A percentile compares a stretch with the other conserved stretches of the same genome.
Conservation (phyloP, 2,797 vertebrate species). For the Melanotaenia parkinsoni region DNA sequence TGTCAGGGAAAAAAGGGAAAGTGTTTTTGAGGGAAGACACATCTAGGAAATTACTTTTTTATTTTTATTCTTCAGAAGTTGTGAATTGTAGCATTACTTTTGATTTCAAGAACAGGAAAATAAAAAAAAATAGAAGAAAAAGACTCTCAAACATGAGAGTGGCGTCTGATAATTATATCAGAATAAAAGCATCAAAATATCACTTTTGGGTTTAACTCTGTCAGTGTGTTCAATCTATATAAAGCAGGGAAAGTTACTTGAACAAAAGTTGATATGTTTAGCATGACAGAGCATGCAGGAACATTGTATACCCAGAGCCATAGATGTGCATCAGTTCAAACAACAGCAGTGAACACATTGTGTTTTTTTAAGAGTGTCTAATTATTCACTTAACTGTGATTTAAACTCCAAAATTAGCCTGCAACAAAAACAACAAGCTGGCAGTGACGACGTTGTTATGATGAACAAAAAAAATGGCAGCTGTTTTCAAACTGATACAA, state of each 20-base stretch:
- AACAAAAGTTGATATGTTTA: conserved; percentile 44
- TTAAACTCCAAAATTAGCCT: neutral
- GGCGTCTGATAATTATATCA: conserved; percentile 1
- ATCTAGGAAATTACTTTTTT: neutral
- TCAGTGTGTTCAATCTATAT: conserved; percentile 12
- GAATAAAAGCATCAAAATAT: conserved; percentile 28
- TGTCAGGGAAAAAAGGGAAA: neutral
- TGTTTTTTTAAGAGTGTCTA: neutral
- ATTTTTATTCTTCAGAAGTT: conserved; percentile 33
- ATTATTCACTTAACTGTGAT: neutral
- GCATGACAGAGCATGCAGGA: conserved; percentile 76
- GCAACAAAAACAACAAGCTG: neutral
- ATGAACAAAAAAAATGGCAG: conserved; percentile 11
- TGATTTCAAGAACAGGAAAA: neutral
- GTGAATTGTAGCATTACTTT: neutral
- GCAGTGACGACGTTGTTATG: neutral
- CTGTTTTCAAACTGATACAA: conserved; percentile 65
- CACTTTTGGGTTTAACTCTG: conserved; percentile 8
- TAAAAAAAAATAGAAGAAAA: neutral
- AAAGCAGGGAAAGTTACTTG: conserved; percentile 36
- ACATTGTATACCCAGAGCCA: conserved; percentile 62
- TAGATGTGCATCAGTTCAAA: conserved; percentile 65
- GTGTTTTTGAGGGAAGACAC: neutral
- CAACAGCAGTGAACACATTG: conserved; percentile 38
- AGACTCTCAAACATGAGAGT: conserved; percentile 9